phyloP scores from a whole-genome alignment of 2,797 vertebrate species.

The Manis crassicaudata region DNA sequence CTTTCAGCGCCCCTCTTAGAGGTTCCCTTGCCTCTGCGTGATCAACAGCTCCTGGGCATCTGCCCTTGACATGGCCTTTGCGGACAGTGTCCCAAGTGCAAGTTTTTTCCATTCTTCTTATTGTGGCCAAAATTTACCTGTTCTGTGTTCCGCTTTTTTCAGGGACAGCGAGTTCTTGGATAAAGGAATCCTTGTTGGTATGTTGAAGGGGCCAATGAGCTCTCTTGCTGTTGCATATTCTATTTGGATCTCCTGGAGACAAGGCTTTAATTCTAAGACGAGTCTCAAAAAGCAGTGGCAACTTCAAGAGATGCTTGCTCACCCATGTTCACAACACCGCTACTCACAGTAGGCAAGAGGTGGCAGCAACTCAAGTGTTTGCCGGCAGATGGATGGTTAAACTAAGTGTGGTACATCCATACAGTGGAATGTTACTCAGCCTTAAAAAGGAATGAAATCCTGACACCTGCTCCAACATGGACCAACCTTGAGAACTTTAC shows the following conservation, averaged over 20 bases:
- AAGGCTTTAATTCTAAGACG: neutral
- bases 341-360: neutral
- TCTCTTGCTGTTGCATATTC: neutral
- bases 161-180: neutral
- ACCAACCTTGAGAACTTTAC: neutral
- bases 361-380: neutral
- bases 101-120: neutral
- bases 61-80: neutral
- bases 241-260: neutral
- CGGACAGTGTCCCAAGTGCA: neutral
- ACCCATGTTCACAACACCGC: neutral
- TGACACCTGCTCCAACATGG: neutral
- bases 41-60: neutral
- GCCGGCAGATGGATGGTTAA: fast-evolving
- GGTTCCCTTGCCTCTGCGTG: neutral
- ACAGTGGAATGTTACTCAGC: neutral
- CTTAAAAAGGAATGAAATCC: neutral
- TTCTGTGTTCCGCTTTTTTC: neutral
- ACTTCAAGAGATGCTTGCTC: neutral
- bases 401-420: no score
- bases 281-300: neutral
- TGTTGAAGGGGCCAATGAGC: neutral
- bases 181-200: neutral
- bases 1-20: neutral
- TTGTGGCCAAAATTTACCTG: neutral